phyloP scores from a whole-genome alignment of 2,888 invertebrate genomes.

The Bursaphelenchus okinawaensis region DNA sequence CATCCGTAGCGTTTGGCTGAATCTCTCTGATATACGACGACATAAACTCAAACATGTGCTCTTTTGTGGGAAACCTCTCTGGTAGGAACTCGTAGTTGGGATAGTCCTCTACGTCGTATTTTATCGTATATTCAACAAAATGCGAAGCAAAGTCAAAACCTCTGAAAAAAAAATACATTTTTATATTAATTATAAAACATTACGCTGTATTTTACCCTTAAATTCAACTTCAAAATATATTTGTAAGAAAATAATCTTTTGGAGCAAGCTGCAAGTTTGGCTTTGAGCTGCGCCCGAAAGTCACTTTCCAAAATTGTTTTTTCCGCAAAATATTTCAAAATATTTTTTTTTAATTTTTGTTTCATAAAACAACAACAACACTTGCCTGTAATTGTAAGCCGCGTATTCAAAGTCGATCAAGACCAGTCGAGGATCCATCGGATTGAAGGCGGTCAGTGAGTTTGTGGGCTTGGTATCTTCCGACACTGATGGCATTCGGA shows the following conservation, averaged over 20 bases:
- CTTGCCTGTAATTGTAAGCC: slow-evolving; percentile 71
- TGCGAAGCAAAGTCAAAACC: slow-evolving; percentile 91
- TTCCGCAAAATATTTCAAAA: no score
- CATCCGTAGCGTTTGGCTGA: slow-evolving; percentile 15
- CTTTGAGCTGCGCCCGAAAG: no score
- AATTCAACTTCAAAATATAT: no score
- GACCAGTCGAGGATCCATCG: slow-evolving; percentile 59
- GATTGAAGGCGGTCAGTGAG: slow-evolving; percentile 55
- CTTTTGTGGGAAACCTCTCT: slow-evolving; percentile 70
- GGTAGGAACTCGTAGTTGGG: slow-evolving; percentile 72
- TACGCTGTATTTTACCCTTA: no score
- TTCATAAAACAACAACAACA: no score
- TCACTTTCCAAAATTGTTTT: no score
- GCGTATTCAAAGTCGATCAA: slow-evolving; percentile 39
- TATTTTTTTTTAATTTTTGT: no score
- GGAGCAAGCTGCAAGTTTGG: no score
- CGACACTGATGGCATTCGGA: slow-evolving; percentile 45
- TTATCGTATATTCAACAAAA: slow-evolving; percentile 81
- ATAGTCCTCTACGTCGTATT: slow-evolving; percentile 73
- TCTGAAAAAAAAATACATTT: slow-evolving; percentile 59
- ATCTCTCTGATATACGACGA: slow-evolving; percentile 24
- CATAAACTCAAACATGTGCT: slow-evolving; percentile 69
- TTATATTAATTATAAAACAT: no score
- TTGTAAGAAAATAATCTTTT: no score
- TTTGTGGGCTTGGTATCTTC: slow-evolving; percentile 31